Base-by-base conservation (phyloP, 2,797 vertebrate species). In the Lacerta viridis region DNA sequence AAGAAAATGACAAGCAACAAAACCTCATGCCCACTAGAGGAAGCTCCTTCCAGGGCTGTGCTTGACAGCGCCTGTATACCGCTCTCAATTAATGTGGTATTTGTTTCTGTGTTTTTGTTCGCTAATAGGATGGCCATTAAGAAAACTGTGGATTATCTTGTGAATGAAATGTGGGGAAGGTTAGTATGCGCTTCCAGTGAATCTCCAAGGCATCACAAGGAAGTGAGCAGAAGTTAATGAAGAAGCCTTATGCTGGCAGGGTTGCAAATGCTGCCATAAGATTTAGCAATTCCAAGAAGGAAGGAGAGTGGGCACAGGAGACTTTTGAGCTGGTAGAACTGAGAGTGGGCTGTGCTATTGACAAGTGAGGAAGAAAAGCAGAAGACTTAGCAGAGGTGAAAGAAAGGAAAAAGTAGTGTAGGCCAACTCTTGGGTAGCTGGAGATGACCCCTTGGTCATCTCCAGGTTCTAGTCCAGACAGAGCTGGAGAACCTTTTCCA, bases 81-180 rank as follows among this genome's bases (percentile, higher is more conserved):
- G 72, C 50, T 39, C 66, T n/a, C 29, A 0, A 0, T 71, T 61
- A 50, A 87, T n/a, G 59, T 61, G 64, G 89, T 69, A 69, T 61
- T n/a, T 89, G 85, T 39, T 90, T 89, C 84, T 81, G n/a, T 59
- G n/a, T 86, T 83, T 89, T 83, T 7, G 0, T 86, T 69, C 74
- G 78, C 17, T 0, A 2, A 80, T 72, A 92, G 2, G 71, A 81
- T 81, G 27, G n/a, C 41, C 33, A 86, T 46, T 74, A 83, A 46
- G 17, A 77, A 83, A 72, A 76, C 59, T 84, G 46, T 33, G 36
- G 46, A 72, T 79, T 79, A 61, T 72, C 50, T 80, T 59, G 29
- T 75, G 79, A 82, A 75, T 76, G 71, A 87, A 87, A 66, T 41
- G 68, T 8, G 10, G 23, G 50, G 71, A 72, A 66, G 41, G 36